A percentile compares a stretch with the other conserved stretches of the same genome.
phyloP scores from a whole-genome alignment of 2,888 invertebrate species.

The Anaspis maculata region DNA sequence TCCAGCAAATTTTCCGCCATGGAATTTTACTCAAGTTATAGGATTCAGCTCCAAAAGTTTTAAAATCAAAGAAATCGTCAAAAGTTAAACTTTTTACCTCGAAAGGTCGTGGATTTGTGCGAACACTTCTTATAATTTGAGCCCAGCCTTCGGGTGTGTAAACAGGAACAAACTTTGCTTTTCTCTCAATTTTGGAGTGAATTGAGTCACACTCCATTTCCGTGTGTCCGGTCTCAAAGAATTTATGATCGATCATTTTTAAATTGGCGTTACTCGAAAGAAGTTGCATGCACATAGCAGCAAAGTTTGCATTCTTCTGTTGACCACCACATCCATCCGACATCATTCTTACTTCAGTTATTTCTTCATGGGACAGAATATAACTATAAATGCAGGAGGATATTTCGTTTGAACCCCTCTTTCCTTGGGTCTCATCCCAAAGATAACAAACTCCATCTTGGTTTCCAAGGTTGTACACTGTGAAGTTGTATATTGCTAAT shows the following conservation, averaged over 20 bases:
- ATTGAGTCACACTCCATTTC: constrained; percentile 3
- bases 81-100: constrained; percentile 9
- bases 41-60: constrained; percentile 4
- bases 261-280: background rate
- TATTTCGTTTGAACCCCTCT: constrained; percentile 27
- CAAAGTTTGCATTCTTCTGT: background rate
- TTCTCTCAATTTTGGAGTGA: constrained; percentile 5
- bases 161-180: constrained; percentile 22
- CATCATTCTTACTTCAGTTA: background rate
- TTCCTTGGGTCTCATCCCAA: constrained; percentile 28
- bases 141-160: constrained; percentile 24
- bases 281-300: background rate
- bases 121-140: constrained; percentile 18
- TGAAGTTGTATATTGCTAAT: constrained; percentile 28
- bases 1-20: background rate
- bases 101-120: constrained; percentile 16
- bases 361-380: background rate
- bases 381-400: constrained; percentile 21
- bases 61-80: constrained; percentile 16
- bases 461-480: constrained; percentile 28
- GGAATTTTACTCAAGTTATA: constrained; percentile 10
- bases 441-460: constrained; percentile 26
- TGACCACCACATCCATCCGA: background rate
- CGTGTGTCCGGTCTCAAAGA: constrained; percentile 20
- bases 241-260: background rate